Conservation (phyloP, 2,797 vertebrate genomes). For the Petrocephalus sullivani region DNA sequence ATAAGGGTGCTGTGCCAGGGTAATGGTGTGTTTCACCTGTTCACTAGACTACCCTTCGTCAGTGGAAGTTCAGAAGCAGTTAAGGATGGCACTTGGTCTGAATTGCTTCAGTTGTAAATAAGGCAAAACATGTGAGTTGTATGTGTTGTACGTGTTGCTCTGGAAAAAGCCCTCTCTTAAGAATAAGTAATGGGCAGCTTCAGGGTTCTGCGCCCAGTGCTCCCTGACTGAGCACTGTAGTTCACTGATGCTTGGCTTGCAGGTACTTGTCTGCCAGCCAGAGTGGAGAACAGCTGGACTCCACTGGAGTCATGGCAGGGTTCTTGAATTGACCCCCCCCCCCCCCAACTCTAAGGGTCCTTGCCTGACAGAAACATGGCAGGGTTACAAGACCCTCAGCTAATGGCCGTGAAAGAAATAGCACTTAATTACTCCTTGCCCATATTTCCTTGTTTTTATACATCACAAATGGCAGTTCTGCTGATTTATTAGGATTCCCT, state of each 20-base stretch:
- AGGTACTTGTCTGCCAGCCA: background rate
- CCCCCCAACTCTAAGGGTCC: slow-evolving; percentile 26
- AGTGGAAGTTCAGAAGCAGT: background rate
- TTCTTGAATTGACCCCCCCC: slow-evolving; percentile 1
- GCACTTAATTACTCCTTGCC: slow-evolving; percentile 40
- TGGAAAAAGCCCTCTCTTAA: background rate
- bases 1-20: background rate
- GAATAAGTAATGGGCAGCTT: background rate
- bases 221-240: background rate
- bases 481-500: slow-evolving; percentile 30
- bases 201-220: background rate
- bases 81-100: background rate
- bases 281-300: slow-evolving; percentile 32
- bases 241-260: background rate
- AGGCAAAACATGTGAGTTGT: background rate
- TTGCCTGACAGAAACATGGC: slow-evolving; percentile 31
- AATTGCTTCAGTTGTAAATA: background rate
- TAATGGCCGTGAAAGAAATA: slow-evolving; percentile 37
- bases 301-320: slow-evolving; percentile 26
- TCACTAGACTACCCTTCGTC: background rate
- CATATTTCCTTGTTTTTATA: slow-evolving; percentile 33
- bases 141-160: background rate
- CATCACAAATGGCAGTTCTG: slow-evolving; percentile 36
- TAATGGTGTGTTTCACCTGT: background rate
- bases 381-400: slow-evolving; percentile 29